phyloP scores from a whole-genome alignment of 2,888 invertebrate species.

The Trisateles emortualis region DNA sequence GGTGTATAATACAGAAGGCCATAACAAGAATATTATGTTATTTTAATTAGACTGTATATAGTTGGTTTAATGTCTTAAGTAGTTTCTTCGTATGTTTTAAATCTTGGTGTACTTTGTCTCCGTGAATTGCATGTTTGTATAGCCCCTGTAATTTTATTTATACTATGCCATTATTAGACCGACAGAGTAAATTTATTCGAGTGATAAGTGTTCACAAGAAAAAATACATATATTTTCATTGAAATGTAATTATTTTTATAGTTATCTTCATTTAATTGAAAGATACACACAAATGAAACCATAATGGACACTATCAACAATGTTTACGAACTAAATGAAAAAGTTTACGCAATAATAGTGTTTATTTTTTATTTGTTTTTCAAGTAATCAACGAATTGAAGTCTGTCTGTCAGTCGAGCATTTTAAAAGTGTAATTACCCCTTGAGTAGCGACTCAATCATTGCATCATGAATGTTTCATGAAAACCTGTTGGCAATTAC shows the following conservation, averaged over 20 bases:
- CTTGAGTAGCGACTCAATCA: slow-evolving; percentile 72
- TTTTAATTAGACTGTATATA: slow-evolving; percentile 1
- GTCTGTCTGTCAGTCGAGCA: slow-evolving; percentile 44
- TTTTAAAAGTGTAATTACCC: slow-evolving; percentile 63
- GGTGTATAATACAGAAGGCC: slow-evolving; percentile 5
- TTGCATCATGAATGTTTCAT: slow-evolving; percentile 78
- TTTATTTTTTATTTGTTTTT: slow-evolving; percentile 38
- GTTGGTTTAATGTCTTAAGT: background rate
- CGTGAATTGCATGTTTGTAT: no score
- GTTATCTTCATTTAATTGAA: background rate
- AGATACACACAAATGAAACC: no score
- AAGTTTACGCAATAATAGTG: slow-evolving; percentile 28
- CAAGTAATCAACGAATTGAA: slow-evolving; percentile 44
- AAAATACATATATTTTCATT: no score
- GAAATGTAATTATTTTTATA: background rate
- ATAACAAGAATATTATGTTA: background rate
- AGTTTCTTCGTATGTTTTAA: no score
- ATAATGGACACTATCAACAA: slow-evolving; percentile 11
- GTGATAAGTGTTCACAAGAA: no score
- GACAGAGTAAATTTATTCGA: no score
- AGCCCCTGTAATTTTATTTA: no score
- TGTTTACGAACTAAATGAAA: slow-evolving; percentile 26
- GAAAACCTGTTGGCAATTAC: slow-evolving; percentile 72
- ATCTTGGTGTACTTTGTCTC: no score
- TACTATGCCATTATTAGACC: no score